Conservation (phyloP, 2,888 invertebrate genomes). For the Bhutanitis thaidina region DNA sequence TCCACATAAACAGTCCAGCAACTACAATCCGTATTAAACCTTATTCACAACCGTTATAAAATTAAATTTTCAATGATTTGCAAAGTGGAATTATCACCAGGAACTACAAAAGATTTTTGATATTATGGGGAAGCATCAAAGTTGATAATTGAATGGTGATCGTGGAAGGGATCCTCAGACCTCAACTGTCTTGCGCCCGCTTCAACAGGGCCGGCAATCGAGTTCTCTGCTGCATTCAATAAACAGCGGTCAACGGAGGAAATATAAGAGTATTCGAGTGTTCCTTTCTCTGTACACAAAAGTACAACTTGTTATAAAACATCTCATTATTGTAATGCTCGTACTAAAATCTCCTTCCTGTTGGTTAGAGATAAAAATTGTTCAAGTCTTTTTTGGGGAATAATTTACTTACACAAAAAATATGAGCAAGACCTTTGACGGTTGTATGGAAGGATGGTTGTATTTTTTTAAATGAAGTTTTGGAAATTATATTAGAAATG, state of each 20-base stretch:
- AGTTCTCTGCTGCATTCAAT: constrained; percentile 24
- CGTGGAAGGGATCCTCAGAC: background rate
- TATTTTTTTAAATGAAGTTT: no score
- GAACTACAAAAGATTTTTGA: constrained; percentile 14
- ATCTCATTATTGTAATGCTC: constrained; percentile 29
- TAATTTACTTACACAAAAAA: no score
- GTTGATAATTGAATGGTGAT: constrained; percentile 31
- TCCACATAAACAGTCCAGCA: constrained; percentile 32
- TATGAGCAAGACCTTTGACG: no score
- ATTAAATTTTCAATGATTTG: background rate
- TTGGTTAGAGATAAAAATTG: background rate
- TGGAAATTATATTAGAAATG: no score
- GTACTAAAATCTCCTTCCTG: background rate
- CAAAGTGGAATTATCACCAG: constrained; percentile 22
- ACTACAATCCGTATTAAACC: constrained; percentile 29
- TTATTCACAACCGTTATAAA: constrained; percentile 22
- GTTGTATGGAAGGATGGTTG: no score
- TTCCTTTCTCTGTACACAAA: constrained; percentile 18
- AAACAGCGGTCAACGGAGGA: constrained; percentile 16
- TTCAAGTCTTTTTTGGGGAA: background rate
- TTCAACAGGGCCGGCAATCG: constrained; percentile 38
- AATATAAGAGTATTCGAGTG: constrained; percentile 6
- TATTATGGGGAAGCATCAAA: constrained; percentile 26
- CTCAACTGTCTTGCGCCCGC: background rate
- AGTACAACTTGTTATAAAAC: constrained; percentile 31